phyloP scores from a whole-genome alignment of 2,113 vertebrate species.

The Labeo catla region DNA sequence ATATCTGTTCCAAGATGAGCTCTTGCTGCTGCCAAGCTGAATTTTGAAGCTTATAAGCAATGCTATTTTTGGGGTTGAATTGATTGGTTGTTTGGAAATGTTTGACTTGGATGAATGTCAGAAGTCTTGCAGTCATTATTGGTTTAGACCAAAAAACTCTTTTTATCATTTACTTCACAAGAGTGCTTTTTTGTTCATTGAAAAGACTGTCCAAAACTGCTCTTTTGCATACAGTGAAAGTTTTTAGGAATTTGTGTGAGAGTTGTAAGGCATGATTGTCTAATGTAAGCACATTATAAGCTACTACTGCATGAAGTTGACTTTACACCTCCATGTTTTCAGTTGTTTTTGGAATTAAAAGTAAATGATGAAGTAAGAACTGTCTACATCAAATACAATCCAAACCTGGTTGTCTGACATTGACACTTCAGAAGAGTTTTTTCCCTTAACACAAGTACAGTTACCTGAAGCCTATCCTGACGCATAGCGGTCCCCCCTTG shows the following conservation, averaged over 20 bases:
- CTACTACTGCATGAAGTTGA: not conserved
- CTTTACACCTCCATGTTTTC: not conserved
- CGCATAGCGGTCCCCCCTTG: constrained; percentile 93
- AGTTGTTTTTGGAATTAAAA: not conserved
- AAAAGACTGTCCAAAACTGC: not conserved
- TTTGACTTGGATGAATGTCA: not conserved
- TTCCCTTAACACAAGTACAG: constrained; percentile 83
- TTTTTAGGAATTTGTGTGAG: too few relatives aligned
- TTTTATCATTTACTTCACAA: not conserved
- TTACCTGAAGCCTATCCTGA: constrained; percentile 96
- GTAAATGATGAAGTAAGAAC: not conserved
- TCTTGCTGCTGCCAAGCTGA: not conserved
- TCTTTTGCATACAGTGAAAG: not conserved
- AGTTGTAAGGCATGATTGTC: not conserved
- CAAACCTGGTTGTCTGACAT: not conserved
- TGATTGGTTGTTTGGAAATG: not conserved
- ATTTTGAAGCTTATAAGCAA: not conserved
- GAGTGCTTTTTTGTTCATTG: not conserved
- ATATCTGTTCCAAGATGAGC: constrained; percentile 11
- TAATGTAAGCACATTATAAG: not conserved
- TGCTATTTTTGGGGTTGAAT: constrained; percentile 11
- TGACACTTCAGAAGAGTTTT: not conserved
- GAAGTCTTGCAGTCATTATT: not conserved
- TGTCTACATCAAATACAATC: not conserved
- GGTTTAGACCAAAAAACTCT: not conserved